Base-by-base conservation (phyloP, 2,797 vertebrate genomes). In the Accipiter superciliosus region DNA sequence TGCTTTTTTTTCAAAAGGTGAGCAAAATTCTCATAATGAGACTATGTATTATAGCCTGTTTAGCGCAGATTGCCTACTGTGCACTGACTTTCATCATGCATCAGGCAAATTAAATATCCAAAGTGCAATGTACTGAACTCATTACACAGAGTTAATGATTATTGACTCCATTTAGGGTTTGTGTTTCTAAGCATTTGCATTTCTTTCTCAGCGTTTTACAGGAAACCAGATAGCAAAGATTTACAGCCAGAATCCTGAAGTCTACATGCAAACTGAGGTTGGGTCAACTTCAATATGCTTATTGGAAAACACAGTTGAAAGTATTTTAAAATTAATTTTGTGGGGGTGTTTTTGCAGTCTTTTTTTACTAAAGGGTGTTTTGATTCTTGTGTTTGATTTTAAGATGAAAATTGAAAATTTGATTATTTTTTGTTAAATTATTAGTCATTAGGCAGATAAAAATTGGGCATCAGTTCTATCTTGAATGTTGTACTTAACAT, bases 151-250 rank as follows among this genome's bases (percentile, higher is more conserved):
- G 92, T 89, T 96, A 92, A 96, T 96, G 94, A 88, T 96, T 96
- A 96, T 87, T 90, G 94, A 94, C 82, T 97, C 93, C 92, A 97
- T 97, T 97, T 97, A 86, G 59, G 69, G 92, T 96, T 94, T 93
- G 88, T 83, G 67, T 95, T 96, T 93, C 96, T 98, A 96, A 98
- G 96, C 77, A 89, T 95, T 95, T 96, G 70, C 44, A 28, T 90
- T 98, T 97, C 87, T 98, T 96, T 97, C 77, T 90, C 97, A 99
- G 99, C 99, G 99, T 73, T 99, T 99, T 96, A 99, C 99, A 93
- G 99, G 99, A 96, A 99, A 99, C 97, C 99, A 99, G 97, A 99
- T 99, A 71, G 98, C 99, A 24, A 99, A 99, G 97, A 95, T 99
- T 96, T 98, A 93, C 88, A 98, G 98, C 97, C 98, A 97, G 88